Evolutionary conservation across 2,888 invertebrate species (phyloP).

Genomic region (Ennomos fuscantarius): DNA sequence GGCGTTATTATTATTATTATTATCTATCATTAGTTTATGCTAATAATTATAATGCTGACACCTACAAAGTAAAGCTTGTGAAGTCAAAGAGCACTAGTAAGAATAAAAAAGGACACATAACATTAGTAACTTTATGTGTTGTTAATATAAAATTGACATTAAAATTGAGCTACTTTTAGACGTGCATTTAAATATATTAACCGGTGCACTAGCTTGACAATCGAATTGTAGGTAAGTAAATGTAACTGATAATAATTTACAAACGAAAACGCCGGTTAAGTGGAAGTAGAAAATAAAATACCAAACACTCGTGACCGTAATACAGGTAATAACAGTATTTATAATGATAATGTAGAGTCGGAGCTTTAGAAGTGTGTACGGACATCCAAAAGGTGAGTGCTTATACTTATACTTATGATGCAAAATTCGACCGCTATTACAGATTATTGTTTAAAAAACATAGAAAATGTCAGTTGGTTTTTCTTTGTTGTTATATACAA

Average conservation of each 20-base stretch:
- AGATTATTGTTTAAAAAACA: conserved; percentile 7
- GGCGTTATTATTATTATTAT: neutral
- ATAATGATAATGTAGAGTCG: conserved; percentile 53
- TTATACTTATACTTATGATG: conserved; percentile 2
- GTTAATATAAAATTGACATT: too few species aligned
- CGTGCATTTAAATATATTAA: too few species aligned
- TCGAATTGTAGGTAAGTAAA: conserved; percentile 26
- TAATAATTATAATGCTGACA: neutral
- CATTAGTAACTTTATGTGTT: too few species aligned
- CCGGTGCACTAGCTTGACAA: conserved; percentile 10
- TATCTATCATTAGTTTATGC: conserved; percentile 8
- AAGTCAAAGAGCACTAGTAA: too few species aligned
- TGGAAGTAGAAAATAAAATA: conserved; percentile 47
- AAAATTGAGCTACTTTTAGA: too few species aligned
- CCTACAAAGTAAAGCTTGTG: too few species aligned
- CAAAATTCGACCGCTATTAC: conserved; percentile 7
- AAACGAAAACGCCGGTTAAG: conserved; percentile 42
- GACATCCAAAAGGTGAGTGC: conserved; percentile 6
- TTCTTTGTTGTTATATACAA: conserved; percentile 23
- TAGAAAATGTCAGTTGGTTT: conserved; percentile 26
- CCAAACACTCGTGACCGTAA: conserved; percentile 48
- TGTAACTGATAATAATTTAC: conserved; percentile 36
- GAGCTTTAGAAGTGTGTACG: conserved; percentile 38
- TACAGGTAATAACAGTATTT: conserved; percentile 55
- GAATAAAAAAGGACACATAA: too few species aligned